phyloP scores from a whole-genome alignment of 2,888 invertebrate genomes.

The Ichneumon xanthorius region DNA sequence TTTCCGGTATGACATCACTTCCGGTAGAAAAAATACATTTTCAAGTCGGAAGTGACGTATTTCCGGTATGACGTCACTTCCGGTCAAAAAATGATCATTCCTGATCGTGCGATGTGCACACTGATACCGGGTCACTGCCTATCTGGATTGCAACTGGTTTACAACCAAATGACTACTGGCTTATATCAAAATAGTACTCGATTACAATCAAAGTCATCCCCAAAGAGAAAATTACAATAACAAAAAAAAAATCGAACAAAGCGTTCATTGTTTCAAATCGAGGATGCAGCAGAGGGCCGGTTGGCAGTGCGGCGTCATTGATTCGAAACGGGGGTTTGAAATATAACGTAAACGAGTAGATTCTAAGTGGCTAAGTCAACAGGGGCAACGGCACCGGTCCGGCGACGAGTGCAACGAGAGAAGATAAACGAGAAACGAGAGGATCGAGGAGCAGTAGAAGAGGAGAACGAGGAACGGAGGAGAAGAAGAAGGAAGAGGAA shows the following conservation, averaged over 20 bases:
- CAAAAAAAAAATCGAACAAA: constrained; percentile 27
- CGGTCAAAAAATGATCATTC: background rate
- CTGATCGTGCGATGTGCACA: background rate
- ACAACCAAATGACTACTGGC: too few relatives aligned
- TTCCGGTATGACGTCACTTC: background rate
- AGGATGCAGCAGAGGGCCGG: background rate
- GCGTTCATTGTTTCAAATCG: constrained; percentile 27
- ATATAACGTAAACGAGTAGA: constrained; percentile 64
- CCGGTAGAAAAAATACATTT: too few relatives aligned
- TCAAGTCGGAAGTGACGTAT: too few relatives aligned
- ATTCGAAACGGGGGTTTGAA: constrained; percentile 24
- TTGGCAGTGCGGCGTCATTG: constrained; percentile 28
- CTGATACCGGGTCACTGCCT: too few relatives aligned
- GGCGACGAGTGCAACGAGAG: constrained; percentile 69
- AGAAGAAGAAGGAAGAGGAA: constrained; percentile 67
- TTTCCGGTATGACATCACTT: too few relatives aligned
- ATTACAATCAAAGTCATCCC: too few relatives aligned
- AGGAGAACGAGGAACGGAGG: constrained; percentile 21
- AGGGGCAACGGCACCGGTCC: constrained; percentile 79
- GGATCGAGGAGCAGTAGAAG: constrained; percentile 31
- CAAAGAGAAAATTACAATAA: background rate
- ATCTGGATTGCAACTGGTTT: too few relatives aligned
- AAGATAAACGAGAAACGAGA: constrained; percentile 33
- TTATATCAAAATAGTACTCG: too few relatives aligned
- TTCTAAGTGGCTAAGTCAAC: constrained; percentile 82